These are phyloP conservation scores for Aphelenchoides fujianensis DNA, from an alignment of 1,140 invertebrate species.

Conservation along the genomic window DNA sequence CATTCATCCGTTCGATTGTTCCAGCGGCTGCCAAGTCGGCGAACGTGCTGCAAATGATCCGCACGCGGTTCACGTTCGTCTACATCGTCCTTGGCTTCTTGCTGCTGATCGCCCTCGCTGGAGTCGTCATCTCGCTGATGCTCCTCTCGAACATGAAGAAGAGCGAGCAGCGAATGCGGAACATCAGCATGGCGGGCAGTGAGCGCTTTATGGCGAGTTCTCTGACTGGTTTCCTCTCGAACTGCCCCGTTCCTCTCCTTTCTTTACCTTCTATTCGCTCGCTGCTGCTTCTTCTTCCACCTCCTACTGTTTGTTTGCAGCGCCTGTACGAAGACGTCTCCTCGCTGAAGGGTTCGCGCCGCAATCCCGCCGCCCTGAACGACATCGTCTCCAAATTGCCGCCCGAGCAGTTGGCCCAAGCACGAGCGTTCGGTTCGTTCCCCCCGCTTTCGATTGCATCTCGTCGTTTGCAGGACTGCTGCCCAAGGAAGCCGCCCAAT, in stretches of 20 bases:
- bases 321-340: constrained; percentile 35
- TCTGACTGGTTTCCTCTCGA: not conserved
- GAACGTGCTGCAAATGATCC: not conserved
- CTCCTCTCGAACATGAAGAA: constrained; percentile 34
- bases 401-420: constrained; percentile 32
- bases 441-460: not conserved
- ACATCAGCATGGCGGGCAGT: not conserved
- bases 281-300: too few species aligned
- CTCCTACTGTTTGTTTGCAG: too few species aligned
- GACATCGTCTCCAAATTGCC: constrained; percentile 31
- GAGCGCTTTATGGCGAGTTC: constrained; percentile 34
- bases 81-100: constrained; percentile 23
- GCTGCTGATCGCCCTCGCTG: constrained; percentile 30
- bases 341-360: constrained; percentile 16
- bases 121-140: constrained; percentile 26
- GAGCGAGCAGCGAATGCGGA: constrained; percentile 29
- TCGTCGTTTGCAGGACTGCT: constrained; percentile 11
- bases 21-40: not conserved
- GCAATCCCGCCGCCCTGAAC: constrained; percentile 35
- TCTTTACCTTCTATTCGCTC: too few species aligned
- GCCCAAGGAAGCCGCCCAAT: constrained; percentile 1
- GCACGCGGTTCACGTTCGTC: constrained; percentile 25
- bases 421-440: constrained; percentile 21
- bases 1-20: constrained; percentile 1
- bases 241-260: too few species aligned